phyloP scores from a whole-genome alignment of 2,888 invertebrate genomes.

The Chironomus tentans region DNA sequence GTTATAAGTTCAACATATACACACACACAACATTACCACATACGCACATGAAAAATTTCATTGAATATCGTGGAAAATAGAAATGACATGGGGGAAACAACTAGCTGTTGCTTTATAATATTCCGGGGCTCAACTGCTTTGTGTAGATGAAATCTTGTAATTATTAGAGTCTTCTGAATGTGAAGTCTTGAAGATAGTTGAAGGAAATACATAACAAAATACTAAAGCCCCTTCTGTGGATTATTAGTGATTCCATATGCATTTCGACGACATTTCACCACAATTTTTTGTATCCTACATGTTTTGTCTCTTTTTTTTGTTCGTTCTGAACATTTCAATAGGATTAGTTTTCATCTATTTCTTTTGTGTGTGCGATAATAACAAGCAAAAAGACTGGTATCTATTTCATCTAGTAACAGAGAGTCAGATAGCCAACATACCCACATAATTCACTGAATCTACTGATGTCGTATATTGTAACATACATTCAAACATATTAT shows the following conservation, averaged over 20 bases:
- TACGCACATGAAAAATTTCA: constrained; percentile 5
- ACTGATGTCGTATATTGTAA: not conserved
- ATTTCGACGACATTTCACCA: constrained; percentile 16
- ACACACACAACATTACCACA: not conserved
- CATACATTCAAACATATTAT: not conserved
- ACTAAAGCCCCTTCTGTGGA: not conserved
- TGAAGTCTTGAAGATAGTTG: not conserved
- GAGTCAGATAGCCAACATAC: too few species aligned
- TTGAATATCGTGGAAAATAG: not conserved
- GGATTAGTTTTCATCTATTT: constrained; percentile 15
- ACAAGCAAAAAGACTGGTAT: too few species aligned
- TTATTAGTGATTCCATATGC: constrained; percentile 24
- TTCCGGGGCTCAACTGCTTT: not conserved
- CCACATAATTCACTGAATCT: too few species aligned
- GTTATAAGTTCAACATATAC: not conserved
- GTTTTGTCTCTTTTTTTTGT: not conserved
- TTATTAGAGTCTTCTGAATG: not conserved
- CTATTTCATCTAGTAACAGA: too few species aligned
- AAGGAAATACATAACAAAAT: not conserved
- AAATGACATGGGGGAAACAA: not conserved
- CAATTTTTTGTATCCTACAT: not conserved
- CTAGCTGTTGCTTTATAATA: not conserved
- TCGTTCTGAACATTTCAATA: constrained; percentile 6
- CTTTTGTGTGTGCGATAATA: too few species aligned
- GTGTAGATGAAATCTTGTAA: not conserved